phyloP scores from a whole-genome alignment of 1,140 invertebrate genomes.

The Orchestia grillus region DNA sequence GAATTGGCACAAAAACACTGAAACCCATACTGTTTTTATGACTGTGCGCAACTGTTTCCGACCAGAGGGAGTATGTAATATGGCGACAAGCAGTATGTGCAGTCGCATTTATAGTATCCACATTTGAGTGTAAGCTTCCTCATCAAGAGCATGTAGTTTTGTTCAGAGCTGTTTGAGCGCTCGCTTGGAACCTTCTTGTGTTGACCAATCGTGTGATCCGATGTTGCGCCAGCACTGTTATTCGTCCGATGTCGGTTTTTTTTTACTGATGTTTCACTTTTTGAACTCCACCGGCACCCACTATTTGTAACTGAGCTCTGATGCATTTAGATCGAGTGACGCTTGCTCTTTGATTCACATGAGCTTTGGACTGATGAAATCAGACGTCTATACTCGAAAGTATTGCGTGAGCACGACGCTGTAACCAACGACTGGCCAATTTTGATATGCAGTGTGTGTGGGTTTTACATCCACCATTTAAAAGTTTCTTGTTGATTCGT shows the following conservation, averaged over 20 bases:
- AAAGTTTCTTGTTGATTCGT: background rate
- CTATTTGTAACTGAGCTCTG: background rate
- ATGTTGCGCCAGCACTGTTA: background rate
- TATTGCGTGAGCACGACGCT: background rate
- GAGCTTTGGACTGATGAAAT: too few relatives aligned
- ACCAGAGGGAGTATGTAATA: too few relatives aligned
- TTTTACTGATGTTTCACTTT: background rate
- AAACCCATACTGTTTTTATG: too few relatives aligned
- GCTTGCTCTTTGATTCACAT: background rate
- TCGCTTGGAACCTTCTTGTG: background rate
- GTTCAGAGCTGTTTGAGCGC: background rate
- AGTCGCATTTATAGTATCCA: too few relatives aligned
- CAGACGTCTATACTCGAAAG: background rate
- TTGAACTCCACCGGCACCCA: background rate
- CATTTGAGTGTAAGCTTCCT: background rate
- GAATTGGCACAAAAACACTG: too few relatives aligned
- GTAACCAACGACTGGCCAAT: background rate
- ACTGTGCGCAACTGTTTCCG: too few relatives aligned
- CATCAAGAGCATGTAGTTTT: background rate
- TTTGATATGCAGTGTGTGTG: background rate
- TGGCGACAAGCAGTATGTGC: too few relatives aligned
- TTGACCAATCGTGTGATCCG: background rate
- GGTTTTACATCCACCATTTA: background rate
- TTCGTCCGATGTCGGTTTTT: background rate
- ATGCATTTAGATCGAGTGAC: background rate